Percentiles rank a stretch among this genome's conserved stretches.
These are phyloP conservation scores for Tinamus major DNA, from an alignment of 2,797 vertebrate species.

Conservation along the genomic window DNA sequence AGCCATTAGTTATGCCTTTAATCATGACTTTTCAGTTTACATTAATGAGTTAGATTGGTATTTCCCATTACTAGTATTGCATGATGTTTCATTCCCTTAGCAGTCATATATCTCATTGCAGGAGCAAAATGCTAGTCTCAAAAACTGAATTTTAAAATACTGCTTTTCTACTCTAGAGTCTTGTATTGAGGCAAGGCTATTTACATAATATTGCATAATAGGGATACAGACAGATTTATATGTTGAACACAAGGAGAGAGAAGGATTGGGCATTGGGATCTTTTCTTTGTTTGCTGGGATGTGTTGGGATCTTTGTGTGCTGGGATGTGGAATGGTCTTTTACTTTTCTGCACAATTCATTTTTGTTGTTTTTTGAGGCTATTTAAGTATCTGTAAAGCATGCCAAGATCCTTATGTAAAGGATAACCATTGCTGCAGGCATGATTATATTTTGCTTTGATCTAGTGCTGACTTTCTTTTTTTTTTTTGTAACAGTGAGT, in stretches of 20 bases:
- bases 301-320: background rate
- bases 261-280: rapidly evolving
- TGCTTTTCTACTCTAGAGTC: background rate
- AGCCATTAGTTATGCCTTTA: background rate
- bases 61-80: background rate
- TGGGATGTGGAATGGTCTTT: background rate
- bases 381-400: background rate
- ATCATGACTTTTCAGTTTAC: background rate
- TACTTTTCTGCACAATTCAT: background rate
- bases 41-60: background rate
- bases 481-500: constrained; percentile 82
- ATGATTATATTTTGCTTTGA: background rate
- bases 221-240: background rate
- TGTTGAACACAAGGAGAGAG: background rate
- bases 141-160: background rate
- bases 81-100: background rate
- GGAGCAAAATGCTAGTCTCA: background rate
- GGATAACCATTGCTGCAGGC: background rate
- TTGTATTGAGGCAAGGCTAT: background rate
- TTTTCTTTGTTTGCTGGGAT: background rate
- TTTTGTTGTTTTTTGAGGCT: background rate
- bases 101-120: background rate
- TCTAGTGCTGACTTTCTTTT: background rate
- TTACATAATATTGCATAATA: background rate
- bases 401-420: background rate